phyloP scores from a whole-genome alignment of 2,797 vertebrate genomes.

The Arrhamphus sclerolepis region DNA sequence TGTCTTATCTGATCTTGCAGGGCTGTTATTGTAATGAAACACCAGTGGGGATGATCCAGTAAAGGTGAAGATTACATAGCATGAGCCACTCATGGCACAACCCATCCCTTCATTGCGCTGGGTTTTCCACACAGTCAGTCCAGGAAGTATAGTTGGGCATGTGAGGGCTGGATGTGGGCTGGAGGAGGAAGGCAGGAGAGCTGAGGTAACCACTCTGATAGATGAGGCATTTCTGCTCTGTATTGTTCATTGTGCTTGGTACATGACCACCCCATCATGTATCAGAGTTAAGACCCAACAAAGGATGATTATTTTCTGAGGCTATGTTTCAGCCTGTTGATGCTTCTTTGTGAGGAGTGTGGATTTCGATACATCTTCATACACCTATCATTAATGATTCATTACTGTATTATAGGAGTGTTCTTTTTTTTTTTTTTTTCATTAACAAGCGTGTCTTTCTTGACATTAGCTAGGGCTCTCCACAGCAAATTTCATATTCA shows the following conservation, averaged over 20 bases:
- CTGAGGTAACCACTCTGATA: conserved; percentile 72
- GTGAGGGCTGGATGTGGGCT: conserved; percentile 74
- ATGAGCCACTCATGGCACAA: conserved; percentile 65
- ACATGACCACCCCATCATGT: conserved; percentile 55
- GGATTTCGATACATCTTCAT: conserved; percentile 37
- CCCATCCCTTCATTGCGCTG: conserved; percentile 64
- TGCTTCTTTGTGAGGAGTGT: conserved; percentile 36
- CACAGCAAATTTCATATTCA: conserved; percentile 9
- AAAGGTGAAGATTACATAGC: conserved; percentile 71
- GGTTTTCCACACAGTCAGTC: conserved; percentile 64
- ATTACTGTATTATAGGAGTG: conserved; percentile 4
- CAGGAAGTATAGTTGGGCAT: conserved; percentile 66
- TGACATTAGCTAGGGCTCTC: conserved; percentile 1
- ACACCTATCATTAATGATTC: conserved; percentile 30
- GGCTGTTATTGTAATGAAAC: conserved; percentile 72
- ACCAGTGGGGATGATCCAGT: conserved; percentile 60
- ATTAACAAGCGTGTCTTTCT: neutral
- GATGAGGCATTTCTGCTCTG: conserved; percentile 59
- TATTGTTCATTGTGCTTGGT: conserved; percentile 74
- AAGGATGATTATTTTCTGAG: conserved; percentile 62
- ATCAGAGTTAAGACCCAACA: conserved; percentile 43
- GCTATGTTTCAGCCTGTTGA: conserved; percentile 52
- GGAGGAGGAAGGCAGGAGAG: conserved; percentile 55
- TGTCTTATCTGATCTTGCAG: conserved; percentile 70
- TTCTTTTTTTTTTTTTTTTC: neutral